Evolutionary conservation across 2,888 invertebrate genomes (phyloP).

Genomic region (Mellilla xanthometata): DNA sequence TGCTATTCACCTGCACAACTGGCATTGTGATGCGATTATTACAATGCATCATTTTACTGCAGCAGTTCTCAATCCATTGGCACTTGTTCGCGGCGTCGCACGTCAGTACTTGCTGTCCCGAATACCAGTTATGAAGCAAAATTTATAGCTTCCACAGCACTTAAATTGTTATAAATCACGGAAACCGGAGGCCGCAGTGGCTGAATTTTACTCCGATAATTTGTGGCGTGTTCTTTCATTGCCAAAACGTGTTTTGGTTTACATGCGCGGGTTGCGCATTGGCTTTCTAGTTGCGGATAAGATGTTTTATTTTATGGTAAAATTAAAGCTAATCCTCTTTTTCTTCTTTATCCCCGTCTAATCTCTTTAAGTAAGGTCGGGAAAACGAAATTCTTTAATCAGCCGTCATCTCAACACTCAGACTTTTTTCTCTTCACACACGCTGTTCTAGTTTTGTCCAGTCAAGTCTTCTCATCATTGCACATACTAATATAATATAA

Average conservation of each 20-base stretch:
- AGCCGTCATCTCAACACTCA: too few relatives aligned
- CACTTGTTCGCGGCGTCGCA: conserved; percentile 22
- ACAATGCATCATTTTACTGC: conserved; percentile 30
- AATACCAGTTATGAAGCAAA: conserved; percentile 46
- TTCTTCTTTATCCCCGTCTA: too few relatives aligned
- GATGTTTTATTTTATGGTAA: too few relatives aligned
- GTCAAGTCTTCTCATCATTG: too few relatives aligned
- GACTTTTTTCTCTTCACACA: too few relatives aligned
- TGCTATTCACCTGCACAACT: too few relatives aligned
- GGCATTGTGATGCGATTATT: conserved; percentile 1
- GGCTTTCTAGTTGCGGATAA: conserved; percentile 25
- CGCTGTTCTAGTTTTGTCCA: too few relatives aligned
- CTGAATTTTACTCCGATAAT: conserved; percentile 33
- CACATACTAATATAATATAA: too few relatives aligned
- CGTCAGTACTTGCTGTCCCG: conserved; percentile 36
- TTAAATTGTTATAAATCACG: conserved; percentile 41
- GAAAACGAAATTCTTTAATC: too few relatives aligned
- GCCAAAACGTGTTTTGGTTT: conserved; percentile 25
- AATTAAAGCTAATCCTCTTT: too few relatives aligned
- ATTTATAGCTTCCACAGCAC: conserved; percentile 39
- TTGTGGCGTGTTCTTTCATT: conserved; percentile 33
- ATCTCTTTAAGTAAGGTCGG: too few relatives aligned
- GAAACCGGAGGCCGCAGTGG: conserved; percentile 24
- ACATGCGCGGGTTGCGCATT: conserved; percentile 15
- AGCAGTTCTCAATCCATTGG: conserved; percentile 28